Base-by-base conservation (phyloP, 1,140 invertebrate species). In the Pseudoatta argentina region DNA sequence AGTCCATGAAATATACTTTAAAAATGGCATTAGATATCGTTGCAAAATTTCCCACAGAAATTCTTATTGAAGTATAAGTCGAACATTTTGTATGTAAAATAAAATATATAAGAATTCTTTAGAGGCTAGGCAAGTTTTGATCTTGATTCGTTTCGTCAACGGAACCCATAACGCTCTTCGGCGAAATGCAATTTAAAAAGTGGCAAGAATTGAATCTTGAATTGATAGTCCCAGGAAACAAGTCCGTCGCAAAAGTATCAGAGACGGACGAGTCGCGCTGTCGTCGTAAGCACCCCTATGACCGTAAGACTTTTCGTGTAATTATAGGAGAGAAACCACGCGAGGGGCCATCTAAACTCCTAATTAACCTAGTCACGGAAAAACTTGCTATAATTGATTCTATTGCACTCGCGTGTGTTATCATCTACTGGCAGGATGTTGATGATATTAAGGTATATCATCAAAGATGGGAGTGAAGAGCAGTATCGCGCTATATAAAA, bases 311-410 rank as follows among this genome's bases (percentile, higher is more conserved):
- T 39, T 48, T 86, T 24, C 24, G 59, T 73, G 24, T 24, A 55
- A 66, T 34, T n/a, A 14, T 71, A 21, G 1, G 4, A 51, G 18
- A 79, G 91, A 85, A 91, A 85, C 88, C 87, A 87, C 82, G 85
- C 86, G 86, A 89, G 87, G 90, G 90, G 92, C 90, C 92, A 92
- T 71, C 88, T 75, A 91, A 44, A 91, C 73, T 92, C 86, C 71
- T 90, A 91, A 91, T 89, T 92, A 92, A 86, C 4, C 64, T 87
- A 93, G 85, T 87, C 82, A 66, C 90, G 76, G 66, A 81, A 88
- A 91, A 87, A 75, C 90, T 88, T 55, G 81, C 82, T 86, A 82
- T 89, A 83, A 71, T 90, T 87, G 75, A 91, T 86, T 89, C 34
- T 57, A 69, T 78, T 77, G 73, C 73, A 67, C 82, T 78, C 73